Percentiles rank a stretch among this genome's conserved stretches.
phyloP scores from a whole-genome alignment of 2,113 vertebrate species.

The Cottus gobio region DNA sequence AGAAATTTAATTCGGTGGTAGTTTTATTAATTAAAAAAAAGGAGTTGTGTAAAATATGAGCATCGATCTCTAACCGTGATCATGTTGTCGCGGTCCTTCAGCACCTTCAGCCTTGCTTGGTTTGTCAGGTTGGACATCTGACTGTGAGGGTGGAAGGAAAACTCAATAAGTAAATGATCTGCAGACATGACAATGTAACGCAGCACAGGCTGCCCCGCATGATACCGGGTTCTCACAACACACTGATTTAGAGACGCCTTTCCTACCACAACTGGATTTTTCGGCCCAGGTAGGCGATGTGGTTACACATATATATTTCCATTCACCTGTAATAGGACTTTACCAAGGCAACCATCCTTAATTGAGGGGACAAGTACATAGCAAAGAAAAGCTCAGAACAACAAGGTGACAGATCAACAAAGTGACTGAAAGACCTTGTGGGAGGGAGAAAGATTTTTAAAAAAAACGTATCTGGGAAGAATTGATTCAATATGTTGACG shows the following conservation, averaged over 20 bases:
- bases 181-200: neutral
- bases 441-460: neutral
- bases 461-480: neutral
- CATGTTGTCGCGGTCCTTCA: slow-evolving; percentile 95
- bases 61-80: slow-evolving; percentile 86
- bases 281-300: neutral
- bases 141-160: slow-evolving; percentile 78
- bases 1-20: neutral
- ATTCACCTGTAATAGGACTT: neutral
- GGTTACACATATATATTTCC: neutral
- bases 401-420: neutral
- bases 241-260: neutral
- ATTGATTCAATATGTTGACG: neutral
- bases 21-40: no score
- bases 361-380: neutral
- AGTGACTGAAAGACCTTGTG: neutral
- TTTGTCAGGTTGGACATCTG: slow-evolving; percentile 98
- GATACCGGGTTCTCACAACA: neutral
- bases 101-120: slow-evolving; percentile 94
- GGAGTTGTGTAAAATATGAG: neutral
- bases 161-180: neutral
- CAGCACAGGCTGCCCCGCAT: neutral
- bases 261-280: neutral
- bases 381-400: neutral
- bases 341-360: neutral